phyloP scores from a whole-genome alignment of 2,888 invertebrate species.

The Metallyticus violacea region DNA sequence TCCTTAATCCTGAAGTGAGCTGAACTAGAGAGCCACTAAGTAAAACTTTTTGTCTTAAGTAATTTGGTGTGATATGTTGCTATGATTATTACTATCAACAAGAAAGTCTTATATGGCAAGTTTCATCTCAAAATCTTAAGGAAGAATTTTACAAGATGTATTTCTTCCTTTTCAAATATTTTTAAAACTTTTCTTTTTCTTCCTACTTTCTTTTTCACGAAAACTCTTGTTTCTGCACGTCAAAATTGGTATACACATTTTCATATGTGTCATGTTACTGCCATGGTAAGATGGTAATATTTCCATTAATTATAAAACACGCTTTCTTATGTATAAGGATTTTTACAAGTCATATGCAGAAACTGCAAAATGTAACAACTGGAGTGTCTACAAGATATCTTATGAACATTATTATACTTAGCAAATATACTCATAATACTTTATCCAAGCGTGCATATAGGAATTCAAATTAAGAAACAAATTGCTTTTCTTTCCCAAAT shows the following conservation, averaged over 20 bases:
- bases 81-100: not conserved
- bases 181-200: not conserved
- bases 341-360: not conserved
- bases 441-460: not conserved
- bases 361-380: not conserved
- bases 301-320: not conserved
- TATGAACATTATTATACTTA: not conserved
- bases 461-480: not conserved
- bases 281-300: too few relatives aligned
- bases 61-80: slow-evolving; percentile 11
- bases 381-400: not conserved
- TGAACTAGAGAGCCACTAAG: slow-evolving; percentile 15
- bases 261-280: not conserved
- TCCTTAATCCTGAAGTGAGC: not conserved
- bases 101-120: not conserved
- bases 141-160: not conserved
- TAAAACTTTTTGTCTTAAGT: slow-evolving; percentile 4
- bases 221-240: not conserved
- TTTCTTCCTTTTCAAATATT: not conserved
- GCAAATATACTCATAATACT: not conserved
- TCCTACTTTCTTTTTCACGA: not conserved
- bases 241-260: not conserved
- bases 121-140: not conserved
- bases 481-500: slow-evolving; percentile 12
- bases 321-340: not conserved